Base-by-base conservation (phyloP, 2,888 invertebrate species). In the Calameuta idolon region DNA sequence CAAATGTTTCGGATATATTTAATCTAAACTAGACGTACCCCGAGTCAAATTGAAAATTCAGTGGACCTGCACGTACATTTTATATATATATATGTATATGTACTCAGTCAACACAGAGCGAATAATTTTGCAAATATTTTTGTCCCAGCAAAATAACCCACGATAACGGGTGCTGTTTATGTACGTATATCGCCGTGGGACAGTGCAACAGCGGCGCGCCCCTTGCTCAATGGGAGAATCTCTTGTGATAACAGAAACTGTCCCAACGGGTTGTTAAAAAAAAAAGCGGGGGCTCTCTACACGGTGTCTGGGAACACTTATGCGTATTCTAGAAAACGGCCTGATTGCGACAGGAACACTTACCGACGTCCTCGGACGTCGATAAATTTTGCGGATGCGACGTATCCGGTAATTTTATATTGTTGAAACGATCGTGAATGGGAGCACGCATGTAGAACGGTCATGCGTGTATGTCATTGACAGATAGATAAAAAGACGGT, bases 361-460 rank as follows among this genome's bases (percentile, higher is more conserved):
- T 33, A 71, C 71, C 31, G 71, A 71, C 33, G 33, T 33, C 71
- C 71, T 3, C 1, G 71, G 71, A 71, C 71, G 12, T n/a, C n/a
- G 87, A 88, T 89, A 88, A 88, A 88, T 89, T 89, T 86, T 87
- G 87, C 90, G 90, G 90, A 90, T 90, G 89, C 87, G 86, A 87
- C 87, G 89, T 89, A 88, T 90, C 90, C 90, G 90, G 90, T 87
- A 88, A 88, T 90, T 90, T 89, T 87, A 87, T 84, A 88, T 89
- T 88, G 88, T 90, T 84, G 85, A 81, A 80, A 75, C 80, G 80
- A 79, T 77, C 83, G 85, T 86, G 84, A 88, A 89, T 88, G 86
- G 88, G 81, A 82, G 85, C 89, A 88, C 81, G 87, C 87, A 85
- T 86, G 86, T 88, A 88, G 87, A 88, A 89, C 89, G 86, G 80